Percentiles rank a stretch among this genome's conserved stretches.
phyloP scores from a whole-genome alignment of 1,140 invertebrate species.

The Tenebrio molitor region DNA sequence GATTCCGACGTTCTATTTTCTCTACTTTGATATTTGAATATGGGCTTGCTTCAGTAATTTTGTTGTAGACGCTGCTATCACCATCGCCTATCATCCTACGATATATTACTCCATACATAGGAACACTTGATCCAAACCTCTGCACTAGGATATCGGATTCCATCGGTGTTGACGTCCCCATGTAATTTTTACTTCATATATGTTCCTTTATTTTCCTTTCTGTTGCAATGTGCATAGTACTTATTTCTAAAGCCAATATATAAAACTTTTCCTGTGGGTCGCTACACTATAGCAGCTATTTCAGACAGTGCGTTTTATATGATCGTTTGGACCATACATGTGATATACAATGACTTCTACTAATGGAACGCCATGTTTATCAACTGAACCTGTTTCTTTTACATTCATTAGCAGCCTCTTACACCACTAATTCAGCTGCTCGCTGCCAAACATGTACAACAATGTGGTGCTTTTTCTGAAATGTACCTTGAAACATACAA shows the following conservation, averaged over 20 bases:
- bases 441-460: not conserved
- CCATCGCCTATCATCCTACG: constrained; percentile 65
- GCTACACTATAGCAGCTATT: constrained; percentile 59
- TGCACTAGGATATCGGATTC: constrained; percentile 65
- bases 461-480: not conserved
- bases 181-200: constrained; percentile 63
- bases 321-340: constrained; percentile 62
- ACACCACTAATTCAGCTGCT: constrained; percentile 57
- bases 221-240: constrained; percentile 56
- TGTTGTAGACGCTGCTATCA: constrained; percentile 64
- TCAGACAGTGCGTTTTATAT: constrained; percentile 61
- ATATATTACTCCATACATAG: constrained; percentile 65
- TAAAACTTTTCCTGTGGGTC: constrained; percentile 59
- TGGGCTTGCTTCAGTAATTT: constrained; percentile 19
- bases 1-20: constrained; percentile 33
- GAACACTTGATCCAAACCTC: constrained; percentile 63
- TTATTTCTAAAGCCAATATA: constrained; percentile 63
- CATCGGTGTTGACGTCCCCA: constrained; percentile 63
- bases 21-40: constrained; percentile 7
- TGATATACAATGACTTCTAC: constrained; percentile 64
- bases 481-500: not conserved
- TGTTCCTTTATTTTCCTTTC: constrained; percentile 43
- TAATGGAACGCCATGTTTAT: constrained; percentile 58
- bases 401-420: constrained; percentile 56
- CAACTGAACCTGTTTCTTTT: constrained; percentile 55